Evolutionary conservation across 2,113 vertebrate species (phyloP), one percentile per base, ranked within the genome.

Genomic region (Tilapia sparmanii): DNA sequence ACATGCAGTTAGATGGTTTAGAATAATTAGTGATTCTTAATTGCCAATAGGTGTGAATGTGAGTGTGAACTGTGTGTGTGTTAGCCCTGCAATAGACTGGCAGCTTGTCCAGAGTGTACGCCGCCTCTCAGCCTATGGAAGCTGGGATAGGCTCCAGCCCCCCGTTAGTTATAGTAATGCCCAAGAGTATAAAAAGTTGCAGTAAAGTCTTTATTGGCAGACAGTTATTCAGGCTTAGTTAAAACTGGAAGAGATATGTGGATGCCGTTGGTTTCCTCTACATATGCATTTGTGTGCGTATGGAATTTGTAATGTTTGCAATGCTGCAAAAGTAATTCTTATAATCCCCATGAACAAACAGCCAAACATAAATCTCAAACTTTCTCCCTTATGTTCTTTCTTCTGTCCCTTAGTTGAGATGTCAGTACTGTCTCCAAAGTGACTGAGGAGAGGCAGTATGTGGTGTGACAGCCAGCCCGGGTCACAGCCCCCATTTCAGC

Each of bases 401-500:
- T 76, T 79, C 73, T 40, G 22, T 88, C 50, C 79, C 42, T 84
- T 85, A 86, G 85, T 92, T 92, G 82, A 93, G 87, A 91, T 92
- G 88, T 93, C 91, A 87, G 80, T 68, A 33, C 82, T 59, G 89
- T 89, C 88, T 93, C 73, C 86, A 81, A 29, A 90, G 90, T 93
- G 93, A 94, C 92, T 88, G 89, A 92, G 85, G 87, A 91, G 92
- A 93, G 88, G 92, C 80, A 85, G 86, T 87, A 90, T 88, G 79
- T 61, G 80, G 84, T 94, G 89, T 95, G 95, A 96, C 92, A 94
- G 94, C 91, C 94, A 94, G 91, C 76, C 86, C 61, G 90, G 95
- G 96, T 95, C 94, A 92, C 90, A 90, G 85, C 91, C 91, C 91
- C 89, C 86, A 92, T 95, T 94, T 95, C 89, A 86, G 86, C 91